These are phyloP conservation scores for Sialis lutaria DNA, from an alignment of 2,888 invertebrate species.

Conservation along the genomic window DNA sequence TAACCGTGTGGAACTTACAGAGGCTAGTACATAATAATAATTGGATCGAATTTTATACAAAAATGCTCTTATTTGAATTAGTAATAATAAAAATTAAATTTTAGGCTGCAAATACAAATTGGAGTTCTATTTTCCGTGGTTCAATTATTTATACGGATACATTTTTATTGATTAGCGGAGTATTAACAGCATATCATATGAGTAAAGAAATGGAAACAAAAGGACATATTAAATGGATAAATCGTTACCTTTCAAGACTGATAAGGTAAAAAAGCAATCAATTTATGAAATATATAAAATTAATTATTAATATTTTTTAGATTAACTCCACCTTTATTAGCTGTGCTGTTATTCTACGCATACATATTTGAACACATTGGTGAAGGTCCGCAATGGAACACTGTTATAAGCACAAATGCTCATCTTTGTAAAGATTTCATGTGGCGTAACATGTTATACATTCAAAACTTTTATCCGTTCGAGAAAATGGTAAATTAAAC, in stretches of 20 bases:
- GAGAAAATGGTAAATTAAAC: conserved; percentile 41
- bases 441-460: conserved; percentile 49
- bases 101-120: conserved; percentile 35
- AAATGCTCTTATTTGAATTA: conserved; percentile 5
- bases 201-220: conserved; percentile 32
- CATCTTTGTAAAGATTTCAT: conserved; percentile 44
- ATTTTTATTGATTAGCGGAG: conserved; percentile 47
- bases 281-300: not conserved
- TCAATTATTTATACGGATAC: conserved; percentile 50
- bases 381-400: conserved; percentile 49
- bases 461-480: conserved; percentile 50
- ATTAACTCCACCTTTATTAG: conserved; percentile 42
- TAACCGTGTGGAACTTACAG: conserved; percentile 39
- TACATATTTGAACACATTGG: conserved; percentile 46
- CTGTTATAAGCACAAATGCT: conserved; percentile 40
- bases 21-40: conserved; percentile 24
- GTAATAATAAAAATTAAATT: conserved; percentile 12
- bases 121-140: conserved; percentile 40
- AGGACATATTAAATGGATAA: conserved; percentile 35
- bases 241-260: conserved; percentile 38
- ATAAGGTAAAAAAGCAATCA: conserved; percentile 30
- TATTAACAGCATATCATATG: conserved; percentile 42
- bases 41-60: too few relatives aligned
- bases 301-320: conserved; percentile 21
- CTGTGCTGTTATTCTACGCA: conserved; percentile 46